phyloP scores from a whole-genome alignment of 1,140 invertebrate genomes.

The Drosophila baimaii region DNA sequence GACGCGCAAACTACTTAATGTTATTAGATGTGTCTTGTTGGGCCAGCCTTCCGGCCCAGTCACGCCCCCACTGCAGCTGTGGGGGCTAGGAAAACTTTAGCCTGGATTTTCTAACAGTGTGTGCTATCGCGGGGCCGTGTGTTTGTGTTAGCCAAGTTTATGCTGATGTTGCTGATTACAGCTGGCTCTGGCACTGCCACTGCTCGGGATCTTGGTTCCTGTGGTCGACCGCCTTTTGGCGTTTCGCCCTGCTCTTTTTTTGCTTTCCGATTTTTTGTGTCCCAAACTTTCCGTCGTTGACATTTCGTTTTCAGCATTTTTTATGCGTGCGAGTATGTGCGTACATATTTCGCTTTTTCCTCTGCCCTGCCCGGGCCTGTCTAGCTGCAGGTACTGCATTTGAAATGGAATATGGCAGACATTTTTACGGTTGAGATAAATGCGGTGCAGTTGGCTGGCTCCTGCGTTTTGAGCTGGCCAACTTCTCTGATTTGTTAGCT shows the following conservation, averaged over 20 bases:
- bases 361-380: conserved; percentile 15
- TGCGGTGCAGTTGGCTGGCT: conserved; percentile 69
- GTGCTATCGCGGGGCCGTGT: neutral
- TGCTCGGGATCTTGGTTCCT: conserved; percentile 18
- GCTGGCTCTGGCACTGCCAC: too few species aligned
- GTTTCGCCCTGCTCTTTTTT: conserved; percentile 20
- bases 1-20: conserved; percentile 80
- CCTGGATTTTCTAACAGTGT: conserved; percentile 56
- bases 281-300: conserved; percentile 65
- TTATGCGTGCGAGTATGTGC: conserved; percentile 26
- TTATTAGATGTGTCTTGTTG: conserved; percentile 76
- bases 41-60: conserved; percentile 18
- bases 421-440: conserved; percentile 77
- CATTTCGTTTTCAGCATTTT: conserved; percentile 74
- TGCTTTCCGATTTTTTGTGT: conserved; percentile 33
- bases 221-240: conserved; percentile 47
- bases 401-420: conserved; percentile 80
- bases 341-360: conserved; percentile 26
- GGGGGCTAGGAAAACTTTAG: conserved; percentile 42
- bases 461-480: conserved; percentile 51
- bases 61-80: conserved; percentile 49
- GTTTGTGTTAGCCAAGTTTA: conserved; percentile 61
- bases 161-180: conserved; percentile 77
- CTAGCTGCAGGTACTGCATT: conserved; percentile 78
- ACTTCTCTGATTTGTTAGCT: conserved; percentile 66